These are phyloP conservation scores for Melipona beecheii DNA, from an alignment of 2,888 invertebrate species.

Conservation along the genomic window DNA sequence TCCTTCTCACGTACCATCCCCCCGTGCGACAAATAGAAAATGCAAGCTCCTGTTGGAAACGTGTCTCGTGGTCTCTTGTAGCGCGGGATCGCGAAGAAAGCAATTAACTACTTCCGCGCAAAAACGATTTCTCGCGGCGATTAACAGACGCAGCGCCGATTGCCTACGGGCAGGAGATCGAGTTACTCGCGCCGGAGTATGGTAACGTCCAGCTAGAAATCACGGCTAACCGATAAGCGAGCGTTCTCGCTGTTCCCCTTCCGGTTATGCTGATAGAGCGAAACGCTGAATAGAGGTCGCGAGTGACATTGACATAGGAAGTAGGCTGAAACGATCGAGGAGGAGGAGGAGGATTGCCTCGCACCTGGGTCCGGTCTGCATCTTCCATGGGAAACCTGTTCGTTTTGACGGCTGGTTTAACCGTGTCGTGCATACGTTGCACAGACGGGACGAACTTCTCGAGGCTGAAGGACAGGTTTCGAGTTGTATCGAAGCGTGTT, in stretches of 20 bases:
- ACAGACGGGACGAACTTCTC: constrained; percentile 31
- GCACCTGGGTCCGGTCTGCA: constrained; percentile 48
- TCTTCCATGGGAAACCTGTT: constrained; percentile 54
- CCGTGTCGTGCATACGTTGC: constrained; percentile 25
- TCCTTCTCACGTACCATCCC: no score
- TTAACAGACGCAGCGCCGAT: constrained; percentile 36
- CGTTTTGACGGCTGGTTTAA: constrained; percentile 38
- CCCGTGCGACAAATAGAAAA: no score
- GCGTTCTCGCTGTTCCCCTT: constrained; percentile 49
- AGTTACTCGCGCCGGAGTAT: constrained; percentile 43
- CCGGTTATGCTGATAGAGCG: constrained; percentile 69
- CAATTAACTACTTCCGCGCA: constrained; percentile 56
- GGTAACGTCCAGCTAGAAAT: constrained; percentile 46
- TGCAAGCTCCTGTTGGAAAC: no score
- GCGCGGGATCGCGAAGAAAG: neutral
- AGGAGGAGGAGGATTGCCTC: constrained; percentile 5
- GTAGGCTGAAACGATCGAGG: constrained; percentile 23
- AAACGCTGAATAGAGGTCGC: constrained; percentile 27
- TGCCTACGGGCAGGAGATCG: constrained; percentile 27
- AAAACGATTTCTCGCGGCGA: constrained; percentile 50
- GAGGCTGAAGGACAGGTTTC: constrained; percentile 39
- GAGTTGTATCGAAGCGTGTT: constrained; percentile 14
- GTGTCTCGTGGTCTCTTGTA: no score
- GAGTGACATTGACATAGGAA: constrained; percentile 51
- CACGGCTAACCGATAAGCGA: constrained; percentile 43